A percentile compares a stretch with the other conserved stretches of the same genome.
Evolutionary conservation across 2,113 vertebrate species (phyloP).

Genomic region (Lycocorax pyrrhopterus): DNA sequence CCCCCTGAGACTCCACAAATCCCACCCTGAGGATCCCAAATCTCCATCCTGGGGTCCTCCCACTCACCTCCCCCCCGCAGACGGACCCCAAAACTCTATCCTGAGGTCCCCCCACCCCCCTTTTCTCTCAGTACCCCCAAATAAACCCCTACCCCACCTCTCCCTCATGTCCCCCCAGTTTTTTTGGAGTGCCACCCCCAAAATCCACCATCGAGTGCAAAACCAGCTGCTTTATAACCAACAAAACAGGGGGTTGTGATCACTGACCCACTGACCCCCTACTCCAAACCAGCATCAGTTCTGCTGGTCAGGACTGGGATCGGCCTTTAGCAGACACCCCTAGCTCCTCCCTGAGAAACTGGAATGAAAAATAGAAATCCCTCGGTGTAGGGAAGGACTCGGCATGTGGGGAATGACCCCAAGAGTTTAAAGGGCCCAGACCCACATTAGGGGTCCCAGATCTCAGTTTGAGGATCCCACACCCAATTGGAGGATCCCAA

Average conservation of each 20-base stretch:
- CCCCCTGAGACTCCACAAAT: no score
- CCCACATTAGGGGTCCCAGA: no score
- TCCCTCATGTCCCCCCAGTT: not conserved
- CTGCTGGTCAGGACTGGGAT: not conserved
- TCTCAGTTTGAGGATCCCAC: not conserved
- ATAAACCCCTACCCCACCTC: not conserved
- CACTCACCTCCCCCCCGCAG: not conserved
- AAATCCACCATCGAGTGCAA: not conserved
- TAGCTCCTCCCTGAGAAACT: not conserved
- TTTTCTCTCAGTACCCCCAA: not conserved
- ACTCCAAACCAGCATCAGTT: not conserved
- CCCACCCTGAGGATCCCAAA: not conserved
- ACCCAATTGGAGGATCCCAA: not conserved
- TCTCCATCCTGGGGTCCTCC: not conserved
- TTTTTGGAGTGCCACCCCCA: not conserved
- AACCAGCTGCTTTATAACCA: not conserved
- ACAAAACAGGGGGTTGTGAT: accelerated
- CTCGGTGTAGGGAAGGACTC: not conserved
- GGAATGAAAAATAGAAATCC: not conserved
- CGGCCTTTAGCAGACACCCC: no score
- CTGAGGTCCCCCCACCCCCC: not conserved
- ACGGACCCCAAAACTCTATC: not conserved
- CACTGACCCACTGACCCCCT: not conserved
- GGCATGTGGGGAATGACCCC: no score
- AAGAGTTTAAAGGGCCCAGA: no score